Conservation (phyloP, 2,888 invertebrate genomes). For the Drosophila putrida region DNA sequence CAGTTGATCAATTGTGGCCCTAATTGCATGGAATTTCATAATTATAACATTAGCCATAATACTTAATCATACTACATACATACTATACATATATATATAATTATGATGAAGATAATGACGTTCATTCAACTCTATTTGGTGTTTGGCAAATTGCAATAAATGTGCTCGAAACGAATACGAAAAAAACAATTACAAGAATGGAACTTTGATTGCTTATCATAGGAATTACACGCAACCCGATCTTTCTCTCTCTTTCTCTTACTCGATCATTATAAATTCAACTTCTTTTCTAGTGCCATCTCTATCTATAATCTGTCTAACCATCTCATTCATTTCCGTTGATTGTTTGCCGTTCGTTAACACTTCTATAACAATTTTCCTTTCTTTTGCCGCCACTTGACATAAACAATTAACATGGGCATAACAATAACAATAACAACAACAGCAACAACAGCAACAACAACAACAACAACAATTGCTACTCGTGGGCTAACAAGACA, state of each 20-base stretch:
- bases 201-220: slow-evolving; percentile 74
- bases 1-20: slow-evolving; percentile 73
- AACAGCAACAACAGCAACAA: slow-evolving; percentile 42
- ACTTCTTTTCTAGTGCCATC: not conserved
- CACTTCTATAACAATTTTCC: slow-evolving; percentile 61
- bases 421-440: slow-evolving; percentile 49
- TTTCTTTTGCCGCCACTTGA: slow-evolving; percentile 62
- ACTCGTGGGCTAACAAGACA: slow-evolving; percentile 68
- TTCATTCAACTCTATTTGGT: slow-evolving; percentile 47
- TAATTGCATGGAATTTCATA: slow-evolving; percentile 65
- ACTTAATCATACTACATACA: not conserved
- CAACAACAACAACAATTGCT: slow-evolving; percentile 41
- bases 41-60: slow-evolving; percentile 32
- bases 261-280: slow-evolving; percentile 1
- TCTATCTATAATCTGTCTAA: slow-evolving; percentile 44
- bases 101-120: slow-evolving; percentile 30
- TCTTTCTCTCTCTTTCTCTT: not conserved
- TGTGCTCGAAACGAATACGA: slow-evolving; percentile 34
- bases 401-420: slow-evolving; percentile 73
- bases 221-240: slow-evolving; percentile 53
- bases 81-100: slow-evolving; percentile 14
- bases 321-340: slow-evolving; percentile 54
- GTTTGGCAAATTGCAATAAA: slow-evolving; percentile 74
- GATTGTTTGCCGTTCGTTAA: slow-evolving; percentile 68
- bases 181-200: slow-evolving; percentile 46